These are phyloP conservation scores for Myodes glareolus DNA, from an alignment of 2,113 vertebrate genomes.

Conservation along the genomic window DNA sequence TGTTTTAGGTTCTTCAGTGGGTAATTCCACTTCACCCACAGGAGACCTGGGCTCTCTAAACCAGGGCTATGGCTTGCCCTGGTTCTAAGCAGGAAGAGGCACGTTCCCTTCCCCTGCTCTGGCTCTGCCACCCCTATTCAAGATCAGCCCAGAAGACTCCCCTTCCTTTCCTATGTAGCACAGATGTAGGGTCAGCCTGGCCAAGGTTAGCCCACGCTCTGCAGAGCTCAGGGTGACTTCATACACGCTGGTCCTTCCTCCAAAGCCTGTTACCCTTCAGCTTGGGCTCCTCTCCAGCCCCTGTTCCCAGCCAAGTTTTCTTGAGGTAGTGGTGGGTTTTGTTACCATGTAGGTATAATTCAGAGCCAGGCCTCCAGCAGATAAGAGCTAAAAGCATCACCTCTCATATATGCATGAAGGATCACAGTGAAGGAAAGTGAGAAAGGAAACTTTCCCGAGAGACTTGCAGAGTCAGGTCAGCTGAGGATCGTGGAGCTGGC, in stretches of 20 bases:
- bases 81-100: not conserved
- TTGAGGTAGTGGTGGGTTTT: constrained; percentile 36
- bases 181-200: not conserved
- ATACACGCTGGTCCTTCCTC: not conserved
- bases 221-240: not conserved
- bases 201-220: not conserved
- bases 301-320: constrained; percentile 39
- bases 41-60: not conserved
- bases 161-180: not conserved
- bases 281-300: constrained; percentile 47
- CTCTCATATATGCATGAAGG: not conserved
- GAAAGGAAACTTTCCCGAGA: constrained; percentile 49
- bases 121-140: not conserved
- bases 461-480: constrained; percentile 2
- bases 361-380: constrained; percentile 65
- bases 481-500: not conserved
- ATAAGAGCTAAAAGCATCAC: constrained; percentile 67
- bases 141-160: not conserved
- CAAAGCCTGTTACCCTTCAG: constrained; percentile 22
- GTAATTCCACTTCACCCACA: not conserved
- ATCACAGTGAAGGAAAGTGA: constrained; percentile 40
- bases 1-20: not conserved
- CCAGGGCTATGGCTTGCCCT: not conserved
- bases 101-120: not conserved
- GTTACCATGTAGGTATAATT: constrained; percentile 53